These are phyloP conservation scores for Leptatherina wallacei DNA, from an alignment of 2,797 vertebrate genomes.

Conservation along the genomic window DNA sequence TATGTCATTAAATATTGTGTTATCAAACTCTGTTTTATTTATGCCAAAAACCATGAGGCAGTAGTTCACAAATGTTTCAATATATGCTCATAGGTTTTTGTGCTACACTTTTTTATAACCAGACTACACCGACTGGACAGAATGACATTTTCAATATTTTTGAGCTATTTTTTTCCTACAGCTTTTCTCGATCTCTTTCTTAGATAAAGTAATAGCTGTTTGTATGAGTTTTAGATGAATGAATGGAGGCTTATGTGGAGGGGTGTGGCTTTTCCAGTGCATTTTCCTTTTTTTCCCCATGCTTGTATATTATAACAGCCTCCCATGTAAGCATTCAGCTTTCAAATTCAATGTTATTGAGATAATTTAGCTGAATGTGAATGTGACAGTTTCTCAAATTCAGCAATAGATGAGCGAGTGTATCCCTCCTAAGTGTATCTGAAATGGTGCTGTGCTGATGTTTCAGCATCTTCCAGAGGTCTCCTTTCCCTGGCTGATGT, in stretches of 20 bases:
- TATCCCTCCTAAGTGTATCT: constrained; percentile 54
- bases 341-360: constrained; percentile 15
- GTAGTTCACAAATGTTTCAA: not conserved
- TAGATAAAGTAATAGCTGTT: not conserved
- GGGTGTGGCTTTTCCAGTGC: constrained; percentile 47
- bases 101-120: constrained; percentile 5
- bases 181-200: too few species aligned
- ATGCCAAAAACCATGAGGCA: not conserved
- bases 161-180: not conserved
- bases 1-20: not conserved
- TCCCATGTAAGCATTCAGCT: constrained; percentile 14
- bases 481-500: constrained; percentile 75
- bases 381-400: constrained; percentile 41
- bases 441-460: constrained; percentile 75
- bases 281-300: constrained; percentile 1
- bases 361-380: constrained; percentile 18
- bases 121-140: constrained; percentile 4
- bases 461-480: constrained; percentile 75
- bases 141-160: constrained; percentile 9
- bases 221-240: constrained; percentile 20
- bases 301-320: not conserved
- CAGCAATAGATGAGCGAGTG: constrained; percentile 50
- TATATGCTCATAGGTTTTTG: not conserved
- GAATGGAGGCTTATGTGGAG: constrained; percentile 20
- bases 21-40: not conserved